Base-by-base conservation (phyloP, 2,797 vertebrate genomes). In the Neoniphon sammara region DNA sequence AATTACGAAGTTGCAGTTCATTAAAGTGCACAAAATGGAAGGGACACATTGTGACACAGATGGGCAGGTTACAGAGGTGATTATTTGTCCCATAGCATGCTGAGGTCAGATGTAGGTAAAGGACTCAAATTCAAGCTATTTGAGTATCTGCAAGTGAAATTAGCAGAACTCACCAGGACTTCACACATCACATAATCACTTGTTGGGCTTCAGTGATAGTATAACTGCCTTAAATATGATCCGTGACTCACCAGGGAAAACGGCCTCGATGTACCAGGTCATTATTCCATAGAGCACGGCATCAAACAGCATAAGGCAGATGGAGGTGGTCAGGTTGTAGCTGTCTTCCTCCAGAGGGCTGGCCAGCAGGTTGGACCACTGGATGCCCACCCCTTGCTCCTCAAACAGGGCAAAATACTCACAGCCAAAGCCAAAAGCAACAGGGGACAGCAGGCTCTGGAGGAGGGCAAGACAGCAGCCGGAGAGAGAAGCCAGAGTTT, bases 221-320 rank as follows among this genome's bases (percentile, higher is more conserved):
- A 21, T 0, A 8, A 25, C 1, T 4, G 0, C 31, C 57, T 52
- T 56, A 25, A 64, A 49, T 2, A 5, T 3, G n/a, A n/a, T 63
- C 23, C 0, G 18, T 7, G 8, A 74, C 84, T 87, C 88, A 99
- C 97, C 98, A 91, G 98, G 98, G 80, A 98, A 99, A 60, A 99
- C 97, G 0, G 97, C 94, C 85, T 99, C 98, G 7, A 98, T 95
- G 92, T 99, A 99, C 98, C 98, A 99, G 0, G 98, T 99, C 96
- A 99, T 96, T 73, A 96, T 55, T 10, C 94, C 97, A 0, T 99
- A 99, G 0, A 99, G 90, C 70, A 97, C 91, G 0, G 96, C 90
- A 14, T 99, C 98, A 0, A 98, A 95, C 69, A 98, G 85, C 98
- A 99, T 99, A 93, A 99, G 96, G 73, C 89, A 92, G 52, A 96